Evolutionary conservation across 2,888 invertebrate species (phyloP), one percentile per base, ranked within the genome.

Genomic region (Spisula subtruncata): DNA sequence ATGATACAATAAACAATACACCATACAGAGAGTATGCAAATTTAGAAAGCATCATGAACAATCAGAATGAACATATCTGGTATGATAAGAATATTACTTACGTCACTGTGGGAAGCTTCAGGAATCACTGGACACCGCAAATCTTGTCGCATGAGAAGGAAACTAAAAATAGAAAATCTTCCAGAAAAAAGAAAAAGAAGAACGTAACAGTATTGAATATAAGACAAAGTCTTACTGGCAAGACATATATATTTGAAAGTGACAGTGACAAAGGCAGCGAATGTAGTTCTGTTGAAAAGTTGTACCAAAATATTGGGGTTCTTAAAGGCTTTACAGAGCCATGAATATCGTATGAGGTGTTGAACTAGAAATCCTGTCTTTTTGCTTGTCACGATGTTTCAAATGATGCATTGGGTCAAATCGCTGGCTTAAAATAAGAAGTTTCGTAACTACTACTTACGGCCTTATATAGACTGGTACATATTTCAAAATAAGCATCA

Each of bases 271-370:
- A n/a, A n/a, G 86, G 41, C 14, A 88, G 88, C 46, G 75, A 51
- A 25, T 12, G 85, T 20, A 84, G 88, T 14, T 86, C 90, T 10
- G 75, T 88, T 20, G 90, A 88, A 86, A 88, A 60, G 79, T 84
- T 90, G 10, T 90, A 89, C 79, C 81, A 89, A 82, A 86, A 84
- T 48, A 88, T 90, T 16, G 88, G 89, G 41, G 60, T 89, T 18
- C 71, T 90, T 29, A 89, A 85, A 79, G 81, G 86, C 25, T 87
- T 82, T 51, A 86, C 81, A 16, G 6, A 32, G 18, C 75, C 32
- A 35, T 32, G 16, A 51, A 51, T 51, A 51, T 16, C 14, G 16
- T 16, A 25, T 4, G 25, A 10, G 60, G 5, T 25, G 25, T n/a
- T 10, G n/a, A 56, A 56, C n/a, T 25, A 66, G 60, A 66, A 66